Evolutionary conservation across 2,113 vertebrate genomes (phyloP).

Genomic region (Saccopteryx leptura): DNA sequence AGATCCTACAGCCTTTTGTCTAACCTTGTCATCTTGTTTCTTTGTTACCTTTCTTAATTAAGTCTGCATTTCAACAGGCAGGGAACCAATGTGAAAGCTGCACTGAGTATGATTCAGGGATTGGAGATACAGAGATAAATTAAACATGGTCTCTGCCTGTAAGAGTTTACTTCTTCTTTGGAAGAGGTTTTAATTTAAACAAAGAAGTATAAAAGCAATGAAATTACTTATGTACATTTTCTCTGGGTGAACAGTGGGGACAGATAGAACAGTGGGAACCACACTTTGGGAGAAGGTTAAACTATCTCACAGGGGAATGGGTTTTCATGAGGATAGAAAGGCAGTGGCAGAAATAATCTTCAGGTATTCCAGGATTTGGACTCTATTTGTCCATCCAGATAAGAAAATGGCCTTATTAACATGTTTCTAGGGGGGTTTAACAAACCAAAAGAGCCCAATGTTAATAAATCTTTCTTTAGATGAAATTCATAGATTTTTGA

Average conservation of each 20-base stretch:
- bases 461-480: not conserved
- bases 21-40: not conserved
- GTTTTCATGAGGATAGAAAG: not conserved
- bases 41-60: not conserved
- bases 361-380: not conserved
- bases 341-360: not conserved
- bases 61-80: not conserved
- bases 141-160: not conserved
- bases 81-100: not conserved
- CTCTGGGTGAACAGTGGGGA: fast-evolving
- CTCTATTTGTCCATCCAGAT: not conserved
- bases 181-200: not conserved
- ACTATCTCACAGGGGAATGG: not conserved
- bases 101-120: not conserved
- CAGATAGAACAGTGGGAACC: not conserved
- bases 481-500: not conserved
- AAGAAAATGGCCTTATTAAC: not conserved
- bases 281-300: not conserved
- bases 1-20: not conserved
- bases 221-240: not conserved
- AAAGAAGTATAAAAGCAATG: not conserved
- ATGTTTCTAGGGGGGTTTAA: not conserved
- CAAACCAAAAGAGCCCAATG: not conserved
- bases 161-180: not conserved
- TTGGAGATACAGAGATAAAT: not conserved